Conservation (phyloP, 2,797 vertebrate species). For the Arctocebus calabarensis region DNA sequence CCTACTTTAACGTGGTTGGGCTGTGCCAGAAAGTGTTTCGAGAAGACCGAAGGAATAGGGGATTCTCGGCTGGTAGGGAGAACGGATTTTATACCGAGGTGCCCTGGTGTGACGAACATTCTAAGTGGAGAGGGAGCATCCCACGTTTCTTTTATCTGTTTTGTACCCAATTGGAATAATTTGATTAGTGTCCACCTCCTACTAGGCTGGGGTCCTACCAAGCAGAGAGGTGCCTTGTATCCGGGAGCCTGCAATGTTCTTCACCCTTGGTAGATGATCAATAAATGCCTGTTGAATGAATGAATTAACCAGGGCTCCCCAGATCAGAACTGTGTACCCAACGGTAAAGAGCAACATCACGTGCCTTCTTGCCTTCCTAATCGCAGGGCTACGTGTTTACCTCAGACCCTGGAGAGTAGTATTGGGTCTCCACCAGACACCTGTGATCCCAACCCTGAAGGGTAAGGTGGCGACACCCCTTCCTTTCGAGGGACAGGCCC, state of each 20-base stretch:
- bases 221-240: background rate
- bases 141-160: background rate
- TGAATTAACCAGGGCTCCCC: background rate
- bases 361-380: background rate
- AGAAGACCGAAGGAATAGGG: background rate
- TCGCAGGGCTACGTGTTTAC: background rate
- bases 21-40: background rate
- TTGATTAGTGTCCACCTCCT: background rate
- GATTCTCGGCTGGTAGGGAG: background rate
- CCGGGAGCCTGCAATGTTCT: background rate
- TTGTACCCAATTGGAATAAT: background rate
- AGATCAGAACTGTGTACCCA: background rate
- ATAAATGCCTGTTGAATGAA: background rate
- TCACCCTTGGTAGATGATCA: background rate
- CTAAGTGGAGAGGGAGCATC: background rate
- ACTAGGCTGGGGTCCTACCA: background rate
- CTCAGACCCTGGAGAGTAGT: background rate
- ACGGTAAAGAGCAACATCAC: background rate
- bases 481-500: background rate
- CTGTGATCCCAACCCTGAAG: background rate
- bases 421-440: background rate
- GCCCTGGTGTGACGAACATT: background rate
- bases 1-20: background rate
- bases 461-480: background rate
- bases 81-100: background rate